Percentiles rank a stretch among this genome's conserved stretches.
Evolutionary conservation across 2,888 invertebrate genomes (phyloP).

Genomic region (Phrixothrix hirtus): DNA sequence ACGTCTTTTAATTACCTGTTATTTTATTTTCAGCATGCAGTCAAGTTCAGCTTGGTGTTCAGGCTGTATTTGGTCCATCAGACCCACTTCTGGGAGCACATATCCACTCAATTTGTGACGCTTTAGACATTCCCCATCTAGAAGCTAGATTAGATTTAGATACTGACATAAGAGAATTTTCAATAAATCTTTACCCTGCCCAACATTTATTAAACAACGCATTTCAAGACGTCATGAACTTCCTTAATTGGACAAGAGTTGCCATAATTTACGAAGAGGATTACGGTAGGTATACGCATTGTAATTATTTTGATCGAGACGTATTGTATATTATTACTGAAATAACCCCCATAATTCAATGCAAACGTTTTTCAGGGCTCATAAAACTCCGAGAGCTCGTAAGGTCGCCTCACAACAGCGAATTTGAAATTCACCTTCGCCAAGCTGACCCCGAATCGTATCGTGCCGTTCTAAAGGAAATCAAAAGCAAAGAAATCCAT

Average conservation of each 20-base stretch:
- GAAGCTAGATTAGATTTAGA: constrained; percentile 69
- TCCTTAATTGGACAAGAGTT: constrained; percentile 79
- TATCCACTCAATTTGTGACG: constrained; percentile 79
- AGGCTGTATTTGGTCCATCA: constrained; percentile 79
- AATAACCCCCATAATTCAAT: neutral
- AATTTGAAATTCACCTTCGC: constrained; percentile 70
- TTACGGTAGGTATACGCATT: constrained; percentile 60
- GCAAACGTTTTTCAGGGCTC: constrained; percentile 59
- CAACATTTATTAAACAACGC: constrained; percentile 73
- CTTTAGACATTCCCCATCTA: constrained; percentile 78
- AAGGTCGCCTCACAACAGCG: constrained; percentile 62
- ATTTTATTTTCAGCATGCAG: constrained; percentile 65
- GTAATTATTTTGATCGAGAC: neutral
- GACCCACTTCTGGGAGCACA: constrained; percentile 73
- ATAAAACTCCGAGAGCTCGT: constrained; percentile 73
- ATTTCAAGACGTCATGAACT: constrained; percentile 74
- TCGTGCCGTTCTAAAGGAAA: constrained; percentile 69
- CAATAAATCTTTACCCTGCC: constrained; percentile 79
- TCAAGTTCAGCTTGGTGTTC: constrained; percentile 70
- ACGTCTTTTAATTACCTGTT: too few species aligned
- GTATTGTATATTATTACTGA: too few species aligned
- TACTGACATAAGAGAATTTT: constrained; percentile 66
- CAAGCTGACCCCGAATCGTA: constrained; percentile 70
- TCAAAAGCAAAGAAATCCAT: constrained; percentile 76
- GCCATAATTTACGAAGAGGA: constrained; percentile 82